Evolutionary conservation across 2,797 vertebrate genomes (phyloP).

Genomic region (Myotis vivesi): DNA sequence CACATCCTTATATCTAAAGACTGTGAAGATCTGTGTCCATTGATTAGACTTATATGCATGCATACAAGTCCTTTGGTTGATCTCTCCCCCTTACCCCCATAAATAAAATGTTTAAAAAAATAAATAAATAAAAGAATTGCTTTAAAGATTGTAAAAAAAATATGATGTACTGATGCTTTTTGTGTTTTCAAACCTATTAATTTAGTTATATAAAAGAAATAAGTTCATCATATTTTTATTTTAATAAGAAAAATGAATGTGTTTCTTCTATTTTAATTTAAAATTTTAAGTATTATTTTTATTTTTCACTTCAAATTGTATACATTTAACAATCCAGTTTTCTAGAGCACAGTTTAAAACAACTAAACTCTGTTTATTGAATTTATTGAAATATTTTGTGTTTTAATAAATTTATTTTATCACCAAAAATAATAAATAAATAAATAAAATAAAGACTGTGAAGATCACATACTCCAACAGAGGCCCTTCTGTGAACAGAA

Average conservation of each 20-base stretch:
- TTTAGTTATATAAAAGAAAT: constrained; percentile 16
- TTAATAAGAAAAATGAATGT: background rate
- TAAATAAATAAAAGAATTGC: too few species aligned
- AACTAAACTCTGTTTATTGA: background rate
- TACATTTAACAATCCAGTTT: background rate
- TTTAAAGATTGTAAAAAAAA: background rate
- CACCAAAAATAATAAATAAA: background rate
- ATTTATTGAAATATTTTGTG: background rate
- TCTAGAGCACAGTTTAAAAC: background rate
- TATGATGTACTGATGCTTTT: constrained; percentile 23
- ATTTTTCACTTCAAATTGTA: background rate
- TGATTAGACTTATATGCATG: too few species aligned
- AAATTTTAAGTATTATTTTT: background rate
- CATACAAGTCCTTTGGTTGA: too few species aligned
- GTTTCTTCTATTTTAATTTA: background rate
- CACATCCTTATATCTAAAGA: background rate
- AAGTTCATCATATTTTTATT: constrained; percentile 47
- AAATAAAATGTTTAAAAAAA: too few species aligned
- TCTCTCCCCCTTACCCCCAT: too few species aligned
- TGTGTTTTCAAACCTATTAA: background rate
- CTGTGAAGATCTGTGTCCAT: too few species aligned
- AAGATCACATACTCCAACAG: background rate
- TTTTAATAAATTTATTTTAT: constrained; percentile 2
- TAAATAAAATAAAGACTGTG: too few species aligned
- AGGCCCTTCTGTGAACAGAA: background rate